phyloP scores from a whole-genome alignment of 2,888 invertebrate genomes.

The Seira sanloemensis region DNA sequence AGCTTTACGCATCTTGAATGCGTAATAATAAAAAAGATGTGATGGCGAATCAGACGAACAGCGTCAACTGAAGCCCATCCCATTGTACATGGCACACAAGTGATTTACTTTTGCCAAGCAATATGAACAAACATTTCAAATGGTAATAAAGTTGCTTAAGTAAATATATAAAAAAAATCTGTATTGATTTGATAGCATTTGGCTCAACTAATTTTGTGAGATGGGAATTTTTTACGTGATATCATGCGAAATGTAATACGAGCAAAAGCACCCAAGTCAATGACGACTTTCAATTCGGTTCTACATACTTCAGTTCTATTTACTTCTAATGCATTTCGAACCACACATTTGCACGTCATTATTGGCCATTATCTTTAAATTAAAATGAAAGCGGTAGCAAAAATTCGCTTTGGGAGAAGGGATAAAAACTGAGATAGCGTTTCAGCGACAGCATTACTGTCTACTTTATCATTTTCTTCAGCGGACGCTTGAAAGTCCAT shows the following conservation, averaged over 20 bases:
- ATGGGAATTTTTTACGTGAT: not conserved
- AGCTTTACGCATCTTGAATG: constrained; percentile 24
- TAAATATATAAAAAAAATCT: not conserved
- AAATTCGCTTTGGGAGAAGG: not conserved
- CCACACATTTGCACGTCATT: not conserved
- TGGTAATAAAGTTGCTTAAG: not conserved
- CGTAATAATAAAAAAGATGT: constrained; percentile 33
- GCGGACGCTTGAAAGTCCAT: not conserved
- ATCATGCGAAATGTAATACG: not conserved
- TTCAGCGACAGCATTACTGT: not conserved
- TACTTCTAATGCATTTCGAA: not conserved
- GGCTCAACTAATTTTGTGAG: not conserved
- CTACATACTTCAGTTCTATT: too few species aligned
- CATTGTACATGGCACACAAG: too few species aligned
- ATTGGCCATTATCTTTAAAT: not conserved
- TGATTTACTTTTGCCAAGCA: constrained; percentile 24
- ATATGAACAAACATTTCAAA: not conserved
- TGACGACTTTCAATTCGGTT: too few species aligned
- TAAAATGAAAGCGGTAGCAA: constrained; percentile 1
- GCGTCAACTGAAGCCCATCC: constrained; percentile 39
- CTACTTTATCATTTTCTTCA: not conserved
- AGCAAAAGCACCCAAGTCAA: not conserved
- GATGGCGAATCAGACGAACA: constrained; percentile 35
- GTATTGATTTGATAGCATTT: not conserved
- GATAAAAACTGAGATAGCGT: not conserved